Base-by-base conservation (phyloP, 2,888 invertebrate genomes). In the Mythimna pallens region DNA sequence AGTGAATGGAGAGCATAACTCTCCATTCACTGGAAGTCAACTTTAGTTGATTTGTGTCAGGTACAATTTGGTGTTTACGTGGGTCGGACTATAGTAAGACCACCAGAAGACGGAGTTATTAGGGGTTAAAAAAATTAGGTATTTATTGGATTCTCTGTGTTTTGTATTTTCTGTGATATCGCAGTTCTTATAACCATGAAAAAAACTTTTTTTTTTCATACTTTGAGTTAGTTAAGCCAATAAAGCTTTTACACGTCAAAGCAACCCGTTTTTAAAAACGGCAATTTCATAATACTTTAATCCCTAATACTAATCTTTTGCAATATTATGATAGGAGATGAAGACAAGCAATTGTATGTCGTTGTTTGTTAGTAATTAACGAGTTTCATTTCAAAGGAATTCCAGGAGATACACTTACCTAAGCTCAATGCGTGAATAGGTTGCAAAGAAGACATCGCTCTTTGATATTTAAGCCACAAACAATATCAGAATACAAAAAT, bases 381-480 rank as follows among this genome's bases (percentile, higher is more conserved):
- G 6, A 55, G 17, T 76, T 36, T n/a, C 4, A 20, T 66, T 65
- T 36, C 9, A 25, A 36, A 25, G 17, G 14, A 6, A 25, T 36
- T 25, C 20, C 20, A 20, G 14, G 3, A 20, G 20, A 71, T 17
- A 55, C 2, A 65, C 83, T 93, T 92, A 97, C 97, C 97, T 85
- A 97, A 91, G 89, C 93, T 97, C 73, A 97, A 87, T 4, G 97
- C 96, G 67, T 96, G 95, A 59, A 95, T 91, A 50, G 96, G 96
- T 87, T 97, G 94, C 66, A 95, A 86, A n/a, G 94, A 90, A 72
- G 96, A 93, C 96, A 96, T 96, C 12, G 12, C 58, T 65, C 36
- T 30, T 20, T 57, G 20, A 7, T 25, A 52, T 12, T 12, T 22
- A 20, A 50, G 43, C 6, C 9, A 36, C 10, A 14, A 22, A 30